Evolutionary conservation across 2,797 vertebrate genomes (phyloP).

Genomic region (Sebastes taczanowskii): DNA sequence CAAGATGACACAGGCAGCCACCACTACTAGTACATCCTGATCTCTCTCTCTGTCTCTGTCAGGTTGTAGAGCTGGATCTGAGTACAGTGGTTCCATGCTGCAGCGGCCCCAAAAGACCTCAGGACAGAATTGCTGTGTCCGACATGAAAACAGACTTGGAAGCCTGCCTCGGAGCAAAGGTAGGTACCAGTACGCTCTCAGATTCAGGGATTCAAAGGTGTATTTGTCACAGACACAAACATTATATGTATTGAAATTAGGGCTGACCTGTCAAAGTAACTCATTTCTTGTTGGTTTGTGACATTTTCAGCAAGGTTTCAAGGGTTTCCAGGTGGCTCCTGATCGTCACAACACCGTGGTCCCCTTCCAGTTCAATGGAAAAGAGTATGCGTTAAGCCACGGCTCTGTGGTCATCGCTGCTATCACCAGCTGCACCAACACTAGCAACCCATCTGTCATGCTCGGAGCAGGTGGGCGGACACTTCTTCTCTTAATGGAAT

Average conservation of each 20-base stretch:
- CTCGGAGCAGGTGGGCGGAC: constrained; percentile 89
- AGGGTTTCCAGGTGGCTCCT: constrained; percentile 91
- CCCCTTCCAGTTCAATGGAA: constrained; percentile 85
- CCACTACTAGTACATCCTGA: background rate
- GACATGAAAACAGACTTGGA: constrained; percentile 97
- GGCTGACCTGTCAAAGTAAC: background rate
- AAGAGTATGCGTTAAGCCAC: constrained; percentile 86
- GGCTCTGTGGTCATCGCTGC: constrained; percentile 98
- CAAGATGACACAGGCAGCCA: background rate
- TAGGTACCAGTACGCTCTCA: constrained; percentile 40
- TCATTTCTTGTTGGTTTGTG: background rate
- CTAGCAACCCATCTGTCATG: constrained; percentile 99
- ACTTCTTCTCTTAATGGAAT: background rate
- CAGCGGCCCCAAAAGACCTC: constrained; percentile 96
- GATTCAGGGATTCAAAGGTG: background rate
- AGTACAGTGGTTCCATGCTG: constrained; percentile 92
- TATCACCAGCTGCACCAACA: constrained; percentile 99
- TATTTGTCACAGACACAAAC: background rate
- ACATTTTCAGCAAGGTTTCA: constrained; percentile 93
- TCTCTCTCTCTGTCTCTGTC: background rate
- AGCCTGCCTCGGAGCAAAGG: constrained; percentile 90
- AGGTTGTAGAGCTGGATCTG: constrained; percentile 95
- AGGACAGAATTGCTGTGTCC: constrained; percentile 91
- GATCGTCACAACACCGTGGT: constrained; percentile 73
- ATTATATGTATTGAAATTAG: background rate